Base-by-base conservation (phyloP, 1,140 invertebrate species). In the Battus philenor region DNA sequence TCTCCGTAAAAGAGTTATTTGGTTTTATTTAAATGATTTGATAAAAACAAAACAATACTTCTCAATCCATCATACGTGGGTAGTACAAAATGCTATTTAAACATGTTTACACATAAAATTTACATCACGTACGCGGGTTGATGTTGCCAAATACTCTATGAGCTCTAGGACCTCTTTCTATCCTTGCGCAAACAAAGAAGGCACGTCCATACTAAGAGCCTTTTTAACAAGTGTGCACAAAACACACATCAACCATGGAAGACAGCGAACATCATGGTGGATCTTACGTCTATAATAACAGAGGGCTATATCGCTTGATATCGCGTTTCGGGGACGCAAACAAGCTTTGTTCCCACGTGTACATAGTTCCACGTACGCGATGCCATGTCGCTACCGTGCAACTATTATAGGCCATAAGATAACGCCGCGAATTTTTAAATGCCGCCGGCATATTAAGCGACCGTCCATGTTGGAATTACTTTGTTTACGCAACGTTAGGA, bases 281-380 rank as follows among this genome's bases (percentile, higher is more conserved):
- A 0, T 26, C 36, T 39, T 39, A 39, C 15, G 7, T 0, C 1
- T n/a, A 3, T 39, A 5, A 4, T 15, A 1, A 13, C 26, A 39
- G 22, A 15, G 20, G 36, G 15, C 4, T 15, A 15, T 26, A 26
- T 39, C 36, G 36, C 15, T 1, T 39, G 15, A 3, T n/a, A n/a
- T 20, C 17, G 20, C 3, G 3, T 39, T 39, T 6, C 11, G 6
- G 4, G 5, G 4, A 7, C 6, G 33, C 10, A 36, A 12, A 8
- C 11, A 2, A 20, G 2, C 15, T 4, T 16, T 15, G 6, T 41
- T n/a, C 10, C 4, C 22, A 30, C 6, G 44, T 60, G 50, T 52
- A 55, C 65, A 70, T 74, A 52, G 54, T 59, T 58, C 34, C 59
- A 64, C 69, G 69, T 69, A 50, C 34, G 32, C 54, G 54, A 56